Conservation (phyloP, 2,888 invertebrate species). For the Tetramorium bicarinatum region DNA sequence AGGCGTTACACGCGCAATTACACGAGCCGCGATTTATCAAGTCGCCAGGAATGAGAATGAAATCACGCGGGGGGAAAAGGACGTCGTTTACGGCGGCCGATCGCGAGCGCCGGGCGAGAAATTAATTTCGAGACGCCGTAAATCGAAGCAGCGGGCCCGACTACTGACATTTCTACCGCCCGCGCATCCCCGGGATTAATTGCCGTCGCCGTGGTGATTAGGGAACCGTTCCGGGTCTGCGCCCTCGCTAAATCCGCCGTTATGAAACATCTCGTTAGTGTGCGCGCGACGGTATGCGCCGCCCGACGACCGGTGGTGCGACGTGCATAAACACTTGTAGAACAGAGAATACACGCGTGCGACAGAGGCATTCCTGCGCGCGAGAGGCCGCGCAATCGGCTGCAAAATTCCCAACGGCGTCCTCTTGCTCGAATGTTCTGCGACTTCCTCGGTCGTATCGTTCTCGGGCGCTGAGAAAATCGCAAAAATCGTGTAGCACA, state of each 20-base stretch:
- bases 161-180: constrained; percentile 35
- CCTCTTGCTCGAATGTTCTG: background rate
- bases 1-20: constrained; percentile 32
- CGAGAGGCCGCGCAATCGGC: constrained; percentile 40
- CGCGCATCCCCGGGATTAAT: constrained; percentile 67
- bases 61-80: constrained; percentile 27
- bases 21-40: constrained; percentile 4
- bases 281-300: constrained; percentile 53
- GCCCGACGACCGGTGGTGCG: constrained; percentile 23
- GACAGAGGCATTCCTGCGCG: constrained; percentile 38
- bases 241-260: constrained; percentile 67
- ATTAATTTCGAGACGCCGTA: constrained; percentile 65
- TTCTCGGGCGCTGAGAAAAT: constrained; percentile 16
- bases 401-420: constrained; percentile 41
- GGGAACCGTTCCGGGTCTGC: constrained; percentile 59
- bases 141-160: constrained; percentile 61
- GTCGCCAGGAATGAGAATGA: constrained; percentile 30
- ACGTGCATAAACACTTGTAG: constrained; percentile 27
- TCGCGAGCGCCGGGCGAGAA: constrained; percentile 55
- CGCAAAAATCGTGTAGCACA: background rate
- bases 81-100: constrained; percentile 33
- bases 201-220: constrained; percentile 64
- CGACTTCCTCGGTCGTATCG: constrained; percentile 20
- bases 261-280: constrained; percentile 74
- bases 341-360: constrained; percentile 27